Evolutionary conservation across 1,140 invertebrate genomes (phyloP).

Genomic region (Theocolax elegans): DNA sequence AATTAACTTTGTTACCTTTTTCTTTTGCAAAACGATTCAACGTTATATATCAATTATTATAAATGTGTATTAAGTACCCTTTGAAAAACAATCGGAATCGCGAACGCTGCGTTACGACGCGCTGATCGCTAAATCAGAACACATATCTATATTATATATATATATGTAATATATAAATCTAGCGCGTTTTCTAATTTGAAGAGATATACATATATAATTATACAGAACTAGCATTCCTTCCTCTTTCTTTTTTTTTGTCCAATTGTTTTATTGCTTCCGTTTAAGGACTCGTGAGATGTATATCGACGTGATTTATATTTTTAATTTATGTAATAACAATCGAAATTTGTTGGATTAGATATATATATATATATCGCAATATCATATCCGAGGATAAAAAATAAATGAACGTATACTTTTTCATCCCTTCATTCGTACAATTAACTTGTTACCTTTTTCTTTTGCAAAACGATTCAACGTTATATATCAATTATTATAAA

Average conservation of each 20-base stretch:
- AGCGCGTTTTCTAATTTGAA: constrained; percentile 14
- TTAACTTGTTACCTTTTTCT: not conserved
- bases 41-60: not conserved
- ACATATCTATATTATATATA: no score
- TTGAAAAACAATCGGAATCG: constrained; percentile 4
- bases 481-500: not conserved
- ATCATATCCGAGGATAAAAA: not conserved
- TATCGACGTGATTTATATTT: no score
- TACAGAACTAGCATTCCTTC: not conserved
- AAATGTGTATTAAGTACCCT: not conserved
- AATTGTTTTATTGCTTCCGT: constrained; percentile 3
- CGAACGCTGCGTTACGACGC: not conserved
- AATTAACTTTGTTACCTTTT: not conserved
- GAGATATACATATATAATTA: not conserved
- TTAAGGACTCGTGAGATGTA: no score
- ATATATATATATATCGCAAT: no score
- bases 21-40: not conserved
- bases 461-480: not conserved
- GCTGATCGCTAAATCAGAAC: no score
- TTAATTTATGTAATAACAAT: not conserved
- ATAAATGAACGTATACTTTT: not conserved
- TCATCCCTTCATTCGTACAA: no score
- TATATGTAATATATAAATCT: constrained; percentile 28
- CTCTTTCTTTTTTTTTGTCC: not conserved
- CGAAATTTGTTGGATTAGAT: no score